phyloP scores from a whole-genome alignment of 2,888 invertebrate genomes.

The Pandemis corylana region DNA sequence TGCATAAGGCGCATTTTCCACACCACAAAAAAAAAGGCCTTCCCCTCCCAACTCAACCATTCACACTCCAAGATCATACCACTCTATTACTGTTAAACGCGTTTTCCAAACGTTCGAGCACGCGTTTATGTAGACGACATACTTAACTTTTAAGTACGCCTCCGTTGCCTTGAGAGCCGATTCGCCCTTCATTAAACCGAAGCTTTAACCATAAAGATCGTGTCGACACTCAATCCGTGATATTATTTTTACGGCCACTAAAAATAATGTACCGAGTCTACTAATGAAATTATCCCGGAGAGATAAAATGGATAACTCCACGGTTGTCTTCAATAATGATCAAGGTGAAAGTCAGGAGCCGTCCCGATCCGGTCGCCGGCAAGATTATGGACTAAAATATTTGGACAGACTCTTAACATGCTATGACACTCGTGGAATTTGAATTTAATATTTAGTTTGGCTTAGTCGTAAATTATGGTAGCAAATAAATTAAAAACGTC shows the following conservation, averaged over 20 bases:
- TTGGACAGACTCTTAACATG: constrained; percentile 62
- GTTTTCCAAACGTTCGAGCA: neutral
- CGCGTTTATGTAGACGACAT: neutral
- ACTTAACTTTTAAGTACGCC: constrained; percentile 13
- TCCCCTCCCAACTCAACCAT: too few species aligned
- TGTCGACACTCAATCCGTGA: constrained; percentile 35
- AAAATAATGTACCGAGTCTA: constrained; percentile 39
- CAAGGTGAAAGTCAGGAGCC: constrained; percentile 76
- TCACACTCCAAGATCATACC: neutral
- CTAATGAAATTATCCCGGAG: constrained; percentile 56
- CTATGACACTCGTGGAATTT: constrained; percentile 53
- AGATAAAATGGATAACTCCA: constrained; percentile 62
- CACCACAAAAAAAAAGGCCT: too few species aligned
- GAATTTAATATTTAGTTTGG: constrained; percentile 12
- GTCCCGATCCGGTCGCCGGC: constrained; percentile 59
- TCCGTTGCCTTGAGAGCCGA: constrained; percentile 6
- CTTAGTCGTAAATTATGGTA: constrained; percentile 33
- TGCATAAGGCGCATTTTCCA: too few species aligned
- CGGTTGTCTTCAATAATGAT: constrained; percentile 77
- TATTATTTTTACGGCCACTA: constrained; percentile 37
- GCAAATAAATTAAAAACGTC: constrained; percentile 24
- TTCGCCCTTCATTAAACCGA: constrained; percentile 24
- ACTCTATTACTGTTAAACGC: neutral
- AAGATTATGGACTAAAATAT: constrained; percentile 61
- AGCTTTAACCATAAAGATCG: constrained; percentile 32